A percentile compares a stretch with the other conserved stretches of the same genome.
phyloP scores from a whole-genome alignment of 2,113 vertebrate genomes.

The Neolamprologus tretocephalus region DNA sequence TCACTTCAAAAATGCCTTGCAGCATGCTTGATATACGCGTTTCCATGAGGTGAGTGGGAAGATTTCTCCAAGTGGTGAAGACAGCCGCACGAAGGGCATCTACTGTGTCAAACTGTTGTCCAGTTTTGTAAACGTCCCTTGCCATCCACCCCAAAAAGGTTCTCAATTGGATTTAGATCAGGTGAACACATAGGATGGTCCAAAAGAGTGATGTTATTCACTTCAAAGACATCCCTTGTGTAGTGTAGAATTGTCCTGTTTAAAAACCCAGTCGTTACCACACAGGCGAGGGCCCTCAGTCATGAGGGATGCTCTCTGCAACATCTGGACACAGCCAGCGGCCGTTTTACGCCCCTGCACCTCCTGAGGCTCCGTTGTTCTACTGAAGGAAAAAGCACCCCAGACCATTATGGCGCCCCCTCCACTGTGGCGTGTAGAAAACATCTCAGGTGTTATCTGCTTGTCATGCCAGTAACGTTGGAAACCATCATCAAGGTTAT shows the following conservation, averaged over 20 bases:
- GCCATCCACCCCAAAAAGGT: background rate
- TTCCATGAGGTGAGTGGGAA: background rate
- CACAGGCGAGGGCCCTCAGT: fast-evolving
- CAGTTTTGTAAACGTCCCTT: background rate
- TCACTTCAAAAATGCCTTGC: background rate
- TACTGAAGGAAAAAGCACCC: background rate
- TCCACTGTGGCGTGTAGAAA: fast-evolving
- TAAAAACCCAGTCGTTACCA: background rate
- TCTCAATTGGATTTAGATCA: background rate
- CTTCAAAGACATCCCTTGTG: background rate
- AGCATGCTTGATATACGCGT: background rate
- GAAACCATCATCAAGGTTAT: background rate
- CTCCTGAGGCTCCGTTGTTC: fast-evolving
- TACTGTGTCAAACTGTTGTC: background rate
- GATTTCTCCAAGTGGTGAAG: background rate
- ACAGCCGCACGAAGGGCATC: background rate
- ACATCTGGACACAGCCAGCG: background rate
- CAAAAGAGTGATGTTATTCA: background rate
- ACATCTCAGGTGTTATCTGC: fast-evolving
- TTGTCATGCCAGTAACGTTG: background rate
- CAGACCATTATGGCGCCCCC: fast-evolving
- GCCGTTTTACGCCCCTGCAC: fast-evolving
- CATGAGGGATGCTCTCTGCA: background rate
- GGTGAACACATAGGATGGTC: fast-evolving
- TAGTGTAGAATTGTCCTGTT: background rate